These are phyloP conservation scores for Probaryconus sp. DNA, from an alignment of 1,140 invertebrate species.

Conservation along the genomic window DNA sequence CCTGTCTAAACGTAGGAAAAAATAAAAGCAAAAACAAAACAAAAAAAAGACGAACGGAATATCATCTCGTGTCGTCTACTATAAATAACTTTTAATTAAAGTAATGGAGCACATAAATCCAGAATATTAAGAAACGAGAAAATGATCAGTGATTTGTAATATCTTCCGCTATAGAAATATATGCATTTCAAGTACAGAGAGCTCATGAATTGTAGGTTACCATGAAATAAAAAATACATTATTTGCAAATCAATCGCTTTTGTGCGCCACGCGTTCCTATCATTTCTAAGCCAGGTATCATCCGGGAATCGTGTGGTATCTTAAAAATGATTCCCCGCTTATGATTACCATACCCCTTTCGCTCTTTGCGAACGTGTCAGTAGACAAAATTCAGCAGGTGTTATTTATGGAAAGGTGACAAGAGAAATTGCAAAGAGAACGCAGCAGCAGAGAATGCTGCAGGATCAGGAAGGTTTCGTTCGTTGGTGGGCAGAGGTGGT, in stretches of 20 bases:
- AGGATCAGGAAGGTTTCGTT: slow-evolving; percentile 41
- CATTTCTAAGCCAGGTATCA: no score
- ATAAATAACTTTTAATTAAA: no score
- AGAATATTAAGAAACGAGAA: no score
- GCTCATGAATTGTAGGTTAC: no score
- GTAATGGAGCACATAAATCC: no score
- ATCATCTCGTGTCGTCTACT: no score
- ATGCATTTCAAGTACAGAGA: no score
- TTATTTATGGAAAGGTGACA: slow-evolving; percentile 44
- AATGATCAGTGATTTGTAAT: no score
- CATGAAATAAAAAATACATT: not conserved
- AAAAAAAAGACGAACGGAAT: no score
- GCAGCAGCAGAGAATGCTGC: slow-evolving; percentile 23
- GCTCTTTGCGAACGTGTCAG: slow-evolving; percentile 10
- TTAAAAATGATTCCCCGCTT: not conserved
- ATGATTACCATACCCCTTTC: slow-evolving; percentile 12
- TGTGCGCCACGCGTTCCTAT: not conserved
- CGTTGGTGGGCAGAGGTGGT: slow-evolving; percentile 67
- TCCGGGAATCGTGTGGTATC: not conserved
- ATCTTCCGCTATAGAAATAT: no score
- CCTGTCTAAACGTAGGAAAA: no score
- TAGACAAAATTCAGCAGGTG: slow-evolving; percentile 32
- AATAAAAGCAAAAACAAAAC: no score
- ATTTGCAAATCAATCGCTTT: not conserved
- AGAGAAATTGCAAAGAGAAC: slow-evolving; percentile 21